Conservation (phyloP, 2,888 invertebrate species). For the Biston betularia region DNA sequence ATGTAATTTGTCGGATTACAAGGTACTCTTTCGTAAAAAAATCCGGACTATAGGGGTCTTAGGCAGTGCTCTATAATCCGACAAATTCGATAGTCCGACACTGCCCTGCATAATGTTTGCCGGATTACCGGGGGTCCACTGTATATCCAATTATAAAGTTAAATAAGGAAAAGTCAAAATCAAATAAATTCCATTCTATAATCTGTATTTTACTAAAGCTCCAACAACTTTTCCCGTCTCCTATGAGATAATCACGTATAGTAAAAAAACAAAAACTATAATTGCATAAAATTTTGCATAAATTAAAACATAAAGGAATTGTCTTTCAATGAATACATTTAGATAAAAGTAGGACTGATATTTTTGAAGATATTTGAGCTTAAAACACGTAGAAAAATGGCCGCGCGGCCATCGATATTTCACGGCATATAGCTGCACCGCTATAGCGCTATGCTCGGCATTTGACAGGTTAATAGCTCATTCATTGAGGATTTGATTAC, state of each 20-base stretch:
- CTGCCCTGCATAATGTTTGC: too few species aligned
- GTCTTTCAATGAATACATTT: slow-evolving; percentile 19
- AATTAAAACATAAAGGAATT: slow-evolving; percentile 18
- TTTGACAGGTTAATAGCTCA: neutral
- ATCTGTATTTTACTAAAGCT: slow-evolving; percentile 15
- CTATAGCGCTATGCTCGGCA: slow-evolving; percentile 4
- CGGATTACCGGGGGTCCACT: too few species aligned
- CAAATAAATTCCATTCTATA: slow-evolving; percentile 13
- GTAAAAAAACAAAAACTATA: slow-evolving; percentile 8
- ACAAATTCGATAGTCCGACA: too few species aligned
- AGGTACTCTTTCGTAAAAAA: too few species aligned
- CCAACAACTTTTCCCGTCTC: slow-evolving; percentile 3
- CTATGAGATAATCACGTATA: slow-evolving; percentile 12
- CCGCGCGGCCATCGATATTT: slow-evolving; percentile 13
- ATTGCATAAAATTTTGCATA: slow-evolving; percentile 16
- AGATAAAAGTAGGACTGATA: slow-evolving; percentile 22
- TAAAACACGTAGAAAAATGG: slow-evolving; percentile 6
- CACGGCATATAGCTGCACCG: slow-evolving; percentile 23
- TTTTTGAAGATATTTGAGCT: slow-evolving; percentile 16
- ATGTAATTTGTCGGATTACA: too few species aligned
- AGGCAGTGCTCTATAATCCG: too few species aligned
- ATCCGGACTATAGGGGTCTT: too few species aligned
- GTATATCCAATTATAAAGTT: slow-evolving; percentile 25
- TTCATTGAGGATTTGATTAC: too few species aligned
- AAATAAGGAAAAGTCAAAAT: slow-evolving; percentile 19